Evolutionary conservation across 2,113 vertebrate species (phyloP).

Genomic region (Athene noctua): DNA sequence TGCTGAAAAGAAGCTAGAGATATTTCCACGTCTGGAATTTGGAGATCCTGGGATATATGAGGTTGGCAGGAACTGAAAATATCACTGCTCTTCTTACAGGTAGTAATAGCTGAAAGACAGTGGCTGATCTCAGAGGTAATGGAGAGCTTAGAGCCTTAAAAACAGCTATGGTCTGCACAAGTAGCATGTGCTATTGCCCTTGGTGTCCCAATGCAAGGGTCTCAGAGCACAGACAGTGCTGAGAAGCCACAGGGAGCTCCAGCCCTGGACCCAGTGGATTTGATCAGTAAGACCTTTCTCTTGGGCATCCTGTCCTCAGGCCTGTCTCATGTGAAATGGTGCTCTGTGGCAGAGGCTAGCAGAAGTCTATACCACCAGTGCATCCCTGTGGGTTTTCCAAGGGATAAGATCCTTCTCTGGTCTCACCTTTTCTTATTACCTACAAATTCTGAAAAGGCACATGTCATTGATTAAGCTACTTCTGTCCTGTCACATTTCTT

Average conservation of each 20-base stretch:
- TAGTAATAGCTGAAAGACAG: not conserved
- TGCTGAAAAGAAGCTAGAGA: not conserved
- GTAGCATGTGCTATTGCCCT: not conserved
- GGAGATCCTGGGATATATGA: slow-evolving; percentile 31
- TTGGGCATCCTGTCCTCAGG: not conserved
- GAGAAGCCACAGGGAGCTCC: not conserved
- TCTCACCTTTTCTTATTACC: not conserved
- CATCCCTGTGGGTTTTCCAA: not conserved
- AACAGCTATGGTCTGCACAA: not conserved
- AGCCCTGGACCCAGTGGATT: not conserved
- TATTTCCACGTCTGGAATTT: slow-evolving; percentile 1
- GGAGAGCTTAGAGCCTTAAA: not conserved
- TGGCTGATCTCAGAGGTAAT: not conserved
- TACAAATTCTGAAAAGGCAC: not conserved
- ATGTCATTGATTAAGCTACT: not conserved
- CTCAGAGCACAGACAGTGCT: not conserved
- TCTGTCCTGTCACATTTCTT: not conserved
- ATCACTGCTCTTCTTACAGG: not conserved
- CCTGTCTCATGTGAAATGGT: not conserved
- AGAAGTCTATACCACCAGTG: not conserved
- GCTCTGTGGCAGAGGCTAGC: not conserved
- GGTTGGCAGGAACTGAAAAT: not conserved
- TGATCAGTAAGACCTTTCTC: not conserved
- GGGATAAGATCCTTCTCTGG: not conserved
- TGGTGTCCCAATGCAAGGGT: not conserved